Base-by-base conservation (phyloP, 2,797 vertebrate species). In the Paramormyrops hopkinsi region DNA sequence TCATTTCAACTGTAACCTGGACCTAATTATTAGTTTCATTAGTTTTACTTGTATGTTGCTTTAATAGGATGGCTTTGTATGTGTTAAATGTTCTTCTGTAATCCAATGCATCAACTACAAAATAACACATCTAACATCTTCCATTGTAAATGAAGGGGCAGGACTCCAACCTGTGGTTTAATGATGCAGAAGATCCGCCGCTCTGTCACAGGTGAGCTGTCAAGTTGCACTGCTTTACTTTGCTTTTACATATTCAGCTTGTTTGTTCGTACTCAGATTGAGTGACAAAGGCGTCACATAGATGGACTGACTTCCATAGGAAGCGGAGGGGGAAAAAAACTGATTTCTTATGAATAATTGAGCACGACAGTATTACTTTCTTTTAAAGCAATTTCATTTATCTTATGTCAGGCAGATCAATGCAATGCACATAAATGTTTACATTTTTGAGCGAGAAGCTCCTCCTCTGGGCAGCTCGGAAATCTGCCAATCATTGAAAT, bases 141-240 rank as follows among this genome's bases (percentile, higher is more conserved):
- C 90, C 93, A 12, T 17, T 89, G 90, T 88, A 87, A 89, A 89
- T 90, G 90, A 91, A 93, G 91, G 89, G 88, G 93, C 89, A 96
- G 94, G 92, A 92, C 19, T 90, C 92, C 19, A 88, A 85, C 76
- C 94, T 94, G 89, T 93, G 96, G 91, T 33, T 88, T 37, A 94
- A 87, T 89, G 93, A 94, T 17, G 91, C 95, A 69, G 95, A 96
- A 88, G 94, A 92, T 90, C 93, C 92, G 54, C 94, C 94, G 91
- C 95, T 92, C 92, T 94, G 91, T 89, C 94, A 90, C 88, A 97
- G 95, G 97, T 97, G 90, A 48, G 90, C 41, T 17, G 12, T n/a
- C n/a, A n/a, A 0, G 89, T 8, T 12, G 65, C 79, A 8, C 14
- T 41, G 5, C 5, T 4, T 90, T 1, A 87, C 84, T 53, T 46